These are phyloP conservation scores for Acropternis orthonyx DNA, from an alignment of 2,797 vertebrate species.

Conservation along the genomic window DNA sequence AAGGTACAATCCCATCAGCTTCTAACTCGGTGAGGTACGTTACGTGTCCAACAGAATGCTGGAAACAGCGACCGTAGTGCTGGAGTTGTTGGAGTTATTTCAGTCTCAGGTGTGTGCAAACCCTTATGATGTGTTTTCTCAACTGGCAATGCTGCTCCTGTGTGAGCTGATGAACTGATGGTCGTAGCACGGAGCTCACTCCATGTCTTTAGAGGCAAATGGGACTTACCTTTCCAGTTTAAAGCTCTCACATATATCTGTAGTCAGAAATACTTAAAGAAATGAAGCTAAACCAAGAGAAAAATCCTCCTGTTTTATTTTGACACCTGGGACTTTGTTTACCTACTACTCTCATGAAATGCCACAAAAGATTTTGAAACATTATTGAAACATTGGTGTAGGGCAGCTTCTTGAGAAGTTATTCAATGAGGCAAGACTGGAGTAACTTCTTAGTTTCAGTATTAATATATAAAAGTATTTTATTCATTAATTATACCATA, in stretches of 20 bases:
- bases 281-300: neutral
- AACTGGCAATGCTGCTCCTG: neutral
- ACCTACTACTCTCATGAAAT: neutral
- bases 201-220: accelerated
- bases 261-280: neutral
- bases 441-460: neutral
- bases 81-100: neutral
- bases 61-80: accelerated
- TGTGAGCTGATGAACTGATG: neutral
- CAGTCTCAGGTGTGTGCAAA: neutral
- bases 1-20: neutral
- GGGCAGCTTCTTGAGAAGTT: neutral
- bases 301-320: neutral
- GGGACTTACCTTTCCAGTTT: neutral
- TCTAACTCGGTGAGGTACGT: neutral
- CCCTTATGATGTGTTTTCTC: neutral
- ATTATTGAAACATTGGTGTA: neutral
- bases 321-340: neutral
- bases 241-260: neutral
- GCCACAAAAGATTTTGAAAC: neutral
- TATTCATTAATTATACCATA: neutral
- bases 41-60: neutral
- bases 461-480: neutral
- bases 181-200: neutral
- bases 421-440: neutral